Evolutionary conservation across 2,888 invertebrate genomes (phyloP).

Genomic region (Automeris io): DNA sequence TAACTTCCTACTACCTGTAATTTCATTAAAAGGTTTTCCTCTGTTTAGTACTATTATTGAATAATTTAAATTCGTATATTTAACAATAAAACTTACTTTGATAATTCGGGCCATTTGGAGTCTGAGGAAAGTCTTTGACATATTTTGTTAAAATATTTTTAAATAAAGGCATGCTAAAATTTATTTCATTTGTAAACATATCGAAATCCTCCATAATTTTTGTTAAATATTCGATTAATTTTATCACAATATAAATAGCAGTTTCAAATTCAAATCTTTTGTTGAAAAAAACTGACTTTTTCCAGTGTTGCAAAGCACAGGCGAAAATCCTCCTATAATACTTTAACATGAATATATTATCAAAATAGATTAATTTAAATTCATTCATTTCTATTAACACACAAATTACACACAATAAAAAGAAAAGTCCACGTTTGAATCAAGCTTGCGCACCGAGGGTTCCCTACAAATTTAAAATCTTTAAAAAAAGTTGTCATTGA

Average conservation of each 20-base stretch:
- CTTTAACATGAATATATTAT: too few species aligned
- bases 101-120: constrained; percentile 63
- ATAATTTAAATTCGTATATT: neutral
- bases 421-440: too few species aligned
- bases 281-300: neutral
- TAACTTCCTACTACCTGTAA: constrained; percentile 54
- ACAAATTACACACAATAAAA: too few species aligned
- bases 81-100: constrained; percentile 46
- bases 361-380: too few species aligned
- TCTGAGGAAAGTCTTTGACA: constrained; percentile 45
- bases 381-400: too few species aligned
- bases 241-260: neutral
- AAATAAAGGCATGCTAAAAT: constrained; percentile 50
- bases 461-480: too few species aligned
- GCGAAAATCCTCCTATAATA: neutral
- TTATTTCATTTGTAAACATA: constrained; percentile 62
- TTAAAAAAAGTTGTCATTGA: too few species aligned
- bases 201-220: constrained; percentile 66
- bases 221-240: too few species aligned
- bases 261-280: constrained; percentile 20
- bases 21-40: neutral
- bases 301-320: neutral
- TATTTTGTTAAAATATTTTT: constrained; percentile 52
- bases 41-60: neutral
- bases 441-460: too few species aligned